phyloP scores from a whole-genome alignment of 2,113 vertebrate genomes.

The Rattus norvegicus region DNA sequence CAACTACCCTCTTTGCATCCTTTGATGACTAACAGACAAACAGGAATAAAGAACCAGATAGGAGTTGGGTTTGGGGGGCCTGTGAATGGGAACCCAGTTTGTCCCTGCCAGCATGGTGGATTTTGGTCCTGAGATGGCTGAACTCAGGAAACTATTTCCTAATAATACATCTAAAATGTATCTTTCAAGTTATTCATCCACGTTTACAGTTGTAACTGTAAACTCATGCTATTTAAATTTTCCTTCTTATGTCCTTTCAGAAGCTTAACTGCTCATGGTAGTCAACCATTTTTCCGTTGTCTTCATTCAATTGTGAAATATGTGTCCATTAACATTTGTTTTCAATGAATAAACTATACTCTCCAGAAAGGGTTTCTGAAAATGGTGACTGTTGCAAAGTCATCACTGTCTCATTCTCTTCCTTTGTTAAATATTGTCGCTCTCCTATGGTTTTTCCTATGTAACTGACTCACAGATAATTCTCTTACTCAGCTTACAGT shows the following conservation, averaged over 20 bases:
- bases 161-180: neutral
- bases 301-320: neutral
- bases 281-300: neutral
- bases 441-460: neutral
- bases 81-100: no score
- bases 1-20: no score
- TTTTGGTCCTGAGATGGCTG: no score
- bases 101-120: no score
- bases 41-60: no score
- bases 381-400: neutral
- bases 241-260: neutral
- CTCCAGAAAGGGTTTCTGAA: no score
- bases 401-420: neutral
- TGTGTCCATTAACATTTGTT: neutral
- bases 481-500: neutral
- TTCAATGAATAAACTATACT: neutral
- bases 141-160: no score
- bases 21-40: no score
- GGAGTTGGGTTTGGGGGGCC: no score
- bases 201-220: neutral
- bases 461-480: neutral
- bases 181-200: neutral
- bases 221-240: neutral
- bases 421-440: neutral
- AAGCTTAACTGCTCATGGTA: neutral